Evolutionary conservation across 1,140 invertebrate genomes (phyloP), one percentile per base, ranked within the genome.

Genomic region (Mizuhopecten yessoensis): DNA sequence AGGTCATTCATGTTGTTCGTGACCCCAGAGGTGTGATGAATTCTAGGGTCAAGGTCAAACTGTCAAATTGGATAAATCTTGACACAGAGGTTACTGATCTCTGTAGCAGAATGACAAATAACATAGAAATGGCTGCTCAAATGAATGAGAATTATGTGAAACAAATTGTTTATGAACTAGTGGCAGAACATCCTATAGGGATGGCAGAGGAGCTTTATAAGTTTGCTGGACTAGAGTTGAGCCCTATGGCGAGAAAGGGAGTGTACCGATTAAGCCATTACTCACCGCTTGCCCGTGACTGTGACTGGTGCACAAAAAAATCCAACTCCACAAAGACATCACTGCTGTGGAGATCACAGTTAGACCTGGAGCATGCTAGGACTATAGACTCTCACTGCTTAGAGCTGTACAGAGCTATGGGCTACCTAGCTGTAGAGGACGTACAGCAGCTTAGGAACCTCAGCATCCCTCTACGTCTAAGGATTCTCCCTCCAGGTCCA

Each of bases 31-130:
- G 57, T 75, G 29, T 75, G 1, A 75, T 75, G 57, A 75, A 75
- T 17, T 75, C 57, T 29, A 75, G 57, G 57, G 9, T 75, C 57
- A 75, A 75, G n/a, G 57, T 75, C n/a, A 75, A 75, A 75, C 57
- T 75, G 29, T 75, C 57, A n/a, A 75, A 75, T 75, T 75, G 57
- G 57, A 75, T 75, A n/a, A 75, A 75, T 75, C 57, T 75, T 3
- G n/a, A 29, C 3, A 29, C 57, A 75, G 57, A 75, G 17, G 57
- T 75, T 29, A 29, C 1, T 29, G n/a, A n/a, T 17, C 57, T 75
- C 1, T 75, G 57, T 29, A 75, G 17, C 5, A 75, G 57, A 29
- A 75, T 75, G 20, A 29, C 57, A 29, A 75, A 29, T 29, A 75
- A 75, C 29, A 29, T 29, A 29, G 57, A 75, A 75, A 75, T 75